Evolutionary conservation across 2,113 vertebrate species (phyloP).

Genomic region (Pseudopodoces humilis): DNA sequence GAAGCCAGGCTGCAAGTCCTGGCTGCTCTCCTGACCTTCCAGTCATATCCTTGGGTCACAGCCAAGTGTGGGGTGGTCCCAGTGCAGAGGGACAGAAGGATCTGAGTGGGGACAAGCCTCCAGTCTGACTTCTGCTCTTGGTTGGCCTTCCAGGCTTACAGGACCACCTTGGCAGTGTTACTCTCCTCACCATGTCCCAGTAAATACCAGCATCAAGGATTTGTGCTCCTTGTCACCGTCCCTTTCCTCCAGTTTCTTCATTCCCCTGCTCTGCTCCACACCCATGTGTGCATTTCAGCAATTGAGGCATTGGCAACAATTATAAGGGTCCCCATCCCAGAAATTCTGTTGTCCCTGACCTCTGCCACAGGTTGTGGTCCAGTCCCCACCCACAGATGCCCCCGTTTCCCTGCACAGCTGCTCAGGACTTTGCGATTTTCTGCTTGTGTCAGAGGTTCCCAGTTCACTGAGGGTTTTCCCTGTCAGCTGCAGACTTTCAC

Average conservation of each 20-base stretch:
- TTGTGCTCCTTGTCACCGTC: not conserved
- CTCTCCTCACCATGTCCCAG: not conserved
- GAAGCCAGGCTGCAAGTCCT: not conserved
- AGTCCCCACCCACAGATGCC: accelerated
- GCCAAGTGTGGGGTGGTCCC: accelerated
- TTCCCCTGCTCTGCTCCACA: not conserved
- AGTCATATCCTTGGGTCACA: not conserved
- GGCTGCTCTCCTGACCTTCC: not conserved
- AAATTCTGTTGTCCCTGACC: not conserved
- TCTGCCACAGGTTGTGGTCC: not conserved
- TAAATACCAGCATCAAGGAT: not conserved
- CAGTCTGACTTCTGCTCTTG: not conserved
- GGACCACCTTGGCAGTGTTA: not conserved
- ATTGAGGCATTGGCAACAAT: accelerated
- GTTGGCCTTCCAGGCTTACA: not conserved
- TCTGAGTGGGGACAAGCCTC: not conserved
- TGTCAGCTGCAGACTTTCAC: conserved; percentile 7
- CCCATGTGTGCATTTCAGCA: not conserved
- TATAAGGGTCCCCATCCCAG: not conserved
- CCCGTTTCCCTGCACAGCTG: not conserved
- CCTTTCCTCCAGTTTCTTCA: not conserved
- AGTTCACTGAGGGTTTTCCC: not conserved
- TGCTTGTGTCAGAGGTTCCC: not conserved
- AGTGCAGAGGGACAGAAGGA: not conserved
- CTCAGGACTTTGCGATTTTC: not conserved